phyloP scores from a whole-genome alignment of 1,140 invertebrate species.

The Drosophila elegans region DNA sequence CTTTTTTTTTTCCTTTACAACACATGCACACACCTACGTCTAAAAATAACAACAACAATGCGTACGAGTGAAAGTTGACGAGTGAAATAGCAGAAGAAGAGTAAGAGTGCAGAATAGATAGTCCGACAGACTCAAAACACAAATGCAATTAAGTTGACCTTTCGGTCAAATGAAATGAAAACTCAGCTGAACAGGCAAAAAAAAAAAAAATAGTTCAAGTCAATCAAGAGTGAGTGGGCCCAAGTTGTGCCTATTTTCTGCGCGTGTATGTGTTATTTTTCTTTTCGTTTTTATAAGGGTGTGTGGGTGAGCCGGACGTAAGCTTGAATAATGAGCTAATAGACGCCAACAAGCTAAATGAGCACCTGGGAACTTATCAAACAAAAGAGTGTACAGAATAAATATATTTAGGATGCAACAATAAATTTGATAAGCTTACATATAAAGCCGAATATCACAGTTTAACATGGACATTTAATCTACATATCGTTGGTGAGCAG shows the following conservation, averaged over 20 bases:
- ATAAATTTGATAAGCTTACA: neutral
- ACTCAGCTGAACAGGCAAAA: constrained; percentile 4
- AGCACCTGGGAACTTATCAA: constrained; percentile 43
- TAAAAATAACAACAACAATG: constrained; percentile 39
- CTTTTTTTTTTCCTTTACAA: constrained; percentile 2
- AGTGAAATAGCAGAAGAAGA: constrained; percentile 15
- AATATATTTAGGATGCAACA: neutral
- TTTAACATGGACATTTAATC: too few species aligned
- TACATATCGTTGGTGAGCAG: too few species aligned
- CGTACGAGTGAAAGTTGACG: constrained; percentile 43
- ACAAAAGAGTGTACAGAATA: constrained; percentile 8
- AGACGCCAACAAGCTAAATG: constrained; percentile 32
- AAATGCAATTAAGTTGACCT: constrained; percentile 51
- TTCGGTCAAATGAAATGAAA: constrained; percentile 54
- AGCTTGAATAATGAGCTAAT: constrained; percentile 54
- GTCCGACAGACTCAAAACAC: constrained; percentile 10
- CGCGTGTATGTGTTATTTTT: constrained; percentile 10
- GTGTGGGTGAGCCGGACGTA: constrained; percentile 33
- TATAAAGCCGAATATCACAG: too few species aligned
- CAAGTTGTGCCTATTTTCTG: constrained; percentile 26
- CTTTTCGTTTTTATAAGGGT: neutral
- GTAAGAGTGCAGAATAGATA: constrained; percentile 13
- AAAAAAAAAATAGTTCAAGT: constrained; percentile 36
- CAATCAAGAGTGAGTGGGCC: constrained; percentile 49
- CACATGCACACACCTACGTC: constrained; percentile 6